Evolutionary conservation across 92 coral and sea anemone genomes (phyloP).

Genomic region (Zoanthus sociatus): DNA sequence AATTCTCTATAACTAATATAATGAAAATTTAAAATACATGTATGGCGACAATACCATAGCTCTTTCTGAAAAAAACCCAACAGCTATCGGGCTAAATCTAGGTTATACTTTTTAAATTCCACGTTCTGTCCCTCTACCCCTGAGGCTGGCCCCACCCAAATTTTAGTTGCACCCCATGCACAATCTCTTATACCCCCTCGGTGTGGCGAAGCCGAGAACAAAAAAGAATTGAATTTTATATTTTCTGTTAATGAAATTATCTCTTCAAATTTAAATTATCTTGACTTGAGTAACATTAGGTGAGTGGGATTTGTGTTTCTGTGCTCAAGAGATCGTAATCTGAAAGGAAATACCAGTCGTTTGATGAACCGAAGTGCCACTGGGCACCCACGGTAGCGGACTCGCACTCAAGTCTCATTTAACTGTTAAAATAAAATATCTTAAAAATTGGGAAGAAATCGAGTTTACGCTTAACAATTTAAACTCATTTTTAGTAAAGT

Average conservation of each 20-base stretch:
- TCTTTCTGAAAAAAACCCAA: background rate
- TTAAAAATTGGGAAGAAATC: conserved; percentile 20
- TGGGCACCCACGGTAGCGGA: background rate
- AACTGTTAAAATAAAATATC: conserved; percentile 3
- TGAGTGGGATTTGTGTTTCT: background rate
- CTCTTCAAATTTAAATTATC: background rate
- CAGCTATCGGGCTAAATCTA: background rate
- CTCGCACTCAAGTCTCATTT: too few relatives aligned
- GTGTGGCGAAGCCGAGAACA: background rate
- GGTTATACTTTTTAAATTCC: background rate
- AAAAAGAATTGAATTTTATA: background rate
- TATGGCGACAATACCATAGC: background rate
- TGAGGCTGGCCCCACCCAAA: conserved; percentile 36
- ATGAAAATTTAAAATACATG: background rate
- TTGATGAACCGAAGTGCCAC: background rate
- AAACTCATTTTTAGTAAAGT: background rate
- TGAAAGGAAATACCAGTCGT: conserved; percentile 24
- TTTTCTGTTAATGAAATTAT: background rate
- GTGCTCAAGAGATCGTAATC: background rate
- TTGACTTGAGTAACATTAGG: background rate
- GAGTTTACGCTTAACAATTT: background rate
- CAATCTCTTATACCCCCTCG: background rate
- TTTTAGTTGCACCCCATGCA: background rate
- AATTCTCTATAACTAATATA: background rate
- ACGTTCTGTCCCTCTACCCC: conserved; percentile 21